These are phyloP conservation scores for Gambusia affinis DNA, from an alignment of 2,113 vertebrate species.

Conservation along the genomic window DNA sequence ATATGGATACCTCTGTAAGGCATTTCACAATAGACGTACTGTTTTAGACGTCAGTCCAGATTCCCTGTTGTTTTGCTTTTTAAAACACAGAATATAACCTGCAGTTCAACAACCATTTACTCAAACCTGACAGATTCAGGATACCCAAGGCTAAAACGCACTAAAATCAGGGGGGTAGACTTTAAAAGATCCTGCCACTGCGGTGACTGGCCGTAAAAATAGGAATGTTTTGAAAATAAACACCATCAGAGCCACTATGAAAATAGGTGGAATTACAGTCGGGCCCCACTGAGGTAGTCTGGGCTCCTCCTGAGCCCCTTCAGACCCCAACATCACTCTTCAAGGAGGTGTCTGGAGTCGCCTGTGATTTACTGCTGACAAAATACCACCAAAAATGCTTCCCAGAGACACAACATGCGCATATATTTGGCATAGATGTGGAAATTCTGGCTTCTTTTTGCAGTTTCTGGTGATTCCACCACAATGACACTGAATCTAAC, in stretches of 20 bases:
- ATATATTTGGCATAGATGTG: constrained; percentile 40
- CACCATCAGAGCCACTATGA: constrained; percentile 75
- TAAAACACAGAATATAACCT: constrained; percentile 35
- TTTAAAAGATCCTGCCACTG: constrained; percentile 82
- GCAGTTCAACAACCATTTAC: neutral
- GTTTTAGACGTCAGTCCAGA: constrained; percentile 30
- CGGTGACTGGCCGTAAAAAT: constrained; percentile 85
- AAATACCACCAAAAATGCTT: constrained; percentile 53
- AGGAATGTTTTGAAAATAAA: constrained; percentile 97
- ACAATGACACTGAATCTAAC: constrained; percentile 46
- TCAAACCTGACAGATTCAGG: constrained; percentile 21
- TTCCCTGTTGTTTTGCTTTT: constrained; percentile 43
- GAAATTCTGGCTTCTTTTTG: neutral
- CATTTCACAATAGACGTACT: neutral
- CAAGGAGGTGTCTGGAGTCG: constrained; percentile 62
- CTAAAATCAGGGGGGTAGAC: constrained; percentile 58
- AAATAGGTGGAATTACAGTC: constrained; percentile 67
- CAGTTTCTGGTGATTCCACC: constrained; percentile 20
- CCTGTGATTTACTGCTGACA: constrained; percentile 65
- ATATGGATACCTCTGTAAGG: neutral
- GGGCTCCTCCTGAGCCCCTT: constrained; percentile 64
- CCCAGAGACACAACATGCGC: constrained; percentile 42
- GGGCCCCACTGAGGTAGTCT: constrained; percentile 60
- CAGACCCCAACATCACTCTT: constrained; percentile 61
- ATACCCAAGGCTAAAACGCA: constrained; percentile 50